phyloP scores from a whole-genome alignment of 2,888 invertebrate genomes.

The Brachypalpus laphriformis region DNA sequence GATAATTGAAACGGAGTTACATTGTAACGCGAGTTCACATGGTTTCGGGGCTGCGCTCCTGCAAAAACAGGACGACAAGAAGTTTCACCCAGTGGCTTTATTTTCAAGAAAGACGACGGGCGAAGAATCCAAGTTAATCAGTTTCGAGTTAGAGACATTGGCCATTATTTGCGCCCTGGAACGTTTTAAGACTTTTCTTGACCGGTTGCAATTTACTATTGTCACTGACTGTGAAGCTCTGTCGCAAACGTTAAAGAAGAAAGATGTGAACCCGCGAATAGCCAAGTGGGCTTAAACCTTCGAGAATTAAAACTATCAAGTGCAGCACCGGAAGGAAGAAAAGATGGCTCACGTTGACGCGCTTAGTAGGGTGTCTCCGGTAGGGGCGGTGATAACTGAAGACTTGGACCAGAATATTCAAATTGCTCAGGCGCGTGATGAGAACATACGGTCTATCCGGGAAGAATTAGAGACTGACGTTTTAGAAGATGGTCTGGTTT shows the following conservation, averaged over 20 bases:
- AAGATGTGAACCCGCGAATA: slow-evolving; percentile 40
- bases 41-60: slow-evolving; percentile 75
- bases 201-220: slow-evolving; percentile 29
- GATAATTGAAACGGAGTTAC: not conserved
- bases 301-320: slow-evolving; percentile 36
- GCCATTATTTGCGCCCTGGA: slow-evolving; percentile 16
- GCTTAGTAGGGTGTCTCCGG: slow-evolving; percentile 5
- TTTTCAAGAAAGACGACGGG: slow-evolving; percentile 9
- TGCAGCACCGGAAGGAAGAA: slow-evolving; percentile 26
- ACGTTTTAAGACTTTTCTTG: slow-evolving; percentile 17
- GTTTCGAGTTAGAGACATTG: slow-evolving; percentile 35
- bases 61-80: slow-evolving; percentile 41
- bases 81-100: slow-evolving; percentile 32
- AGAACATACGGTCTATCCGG: not conserved
- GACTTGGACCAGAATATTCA: slow-evolving; percentile 6
- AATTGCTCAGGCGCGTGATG: slow-evolving; percentile 3
- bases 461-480: not conserved
- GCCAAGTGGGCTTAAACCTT: slow-evolving; percentile 26
- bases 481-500: not conserved
- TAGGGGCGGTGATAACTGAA: not conserved
- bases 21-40: too few relatives aligned
- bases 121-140: slow-evolving; percentile 14
- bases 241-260: slow-evolving; percentile 42
- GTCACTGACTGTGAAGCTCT: slow-evolving; percentile 39
- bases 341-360: slow-evolving; percentile 39